phyloP scores from a whole-genome alignment of 2,888 invertebrate species.

The Rhingia campestris region DNA sequence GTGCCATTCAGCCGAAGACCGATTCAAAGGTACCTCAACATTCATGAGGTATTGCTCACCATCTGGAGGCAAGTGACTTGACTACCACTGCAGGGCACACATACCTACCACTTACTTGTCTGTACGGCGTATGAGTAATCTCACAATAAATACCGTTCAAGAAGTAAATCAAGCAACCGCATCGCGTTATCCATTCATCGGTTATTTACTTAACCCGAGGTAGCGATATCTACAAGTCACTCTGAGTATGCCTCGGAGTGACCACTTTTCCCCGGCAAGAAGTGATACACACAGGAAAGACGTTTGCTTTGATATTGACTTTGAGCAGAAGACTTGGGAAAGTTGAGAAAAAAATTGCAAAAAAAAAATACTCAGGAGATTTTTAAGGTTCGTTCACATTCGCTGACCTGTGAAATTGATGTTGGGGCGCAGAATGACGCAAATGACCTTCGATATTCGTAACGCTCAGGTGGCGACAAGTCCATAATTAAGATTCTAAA shows the following conservation, averaged over 20 bases:
- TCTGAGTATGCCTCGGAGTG: conserved; percentile 12
- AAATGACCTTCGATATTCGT: conserved; percentile 55
- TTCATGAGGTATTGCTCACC: not conserved
- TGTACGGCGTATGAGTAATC: conserved; percentile 8
- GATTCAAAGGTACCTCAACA: conserved; percentile 3
- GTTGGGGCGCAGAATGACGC: conserved; percentile 38
- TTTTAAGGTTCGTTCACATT: conserved; percentile 56
- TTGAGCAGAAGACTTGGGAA: conserved; percentile 33
- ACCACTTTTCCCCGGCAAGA: conserved; percentile 18
- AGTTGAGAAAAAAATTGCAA: conserved; percentile 1
- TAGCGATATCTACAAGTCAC: conserved; percentile 13
- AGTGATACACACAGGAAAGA: conserved; percentile 7
- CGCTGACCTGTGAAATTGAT: conserved; percentile 61
- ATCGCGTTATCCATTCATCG: conserved; percentile 18
- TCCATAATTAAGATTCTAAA: conserved; percentile 42
- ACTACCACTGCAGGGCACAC: conserved; percentile 16
- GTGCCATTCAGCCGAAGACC: conserved; percentile 12
- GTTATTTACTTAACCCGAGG: conserved; percentile 18
- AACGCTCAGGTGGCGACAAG: conserved; percentile 45
- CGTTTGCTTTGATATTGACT: conserved; percentile 48
- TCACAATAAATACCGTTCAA: conserved; percentile 33
- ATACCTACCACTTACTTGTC: not conserved
- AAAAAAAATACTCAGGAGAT: conserved; percentile 16
- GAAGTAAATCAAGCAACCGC: conserved; percentile 10
- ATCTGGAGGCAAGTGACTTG: not conserved